Conservation (phyloP, 2,888 invertebrate genomes). For the Acleris holmiana region DNA sequence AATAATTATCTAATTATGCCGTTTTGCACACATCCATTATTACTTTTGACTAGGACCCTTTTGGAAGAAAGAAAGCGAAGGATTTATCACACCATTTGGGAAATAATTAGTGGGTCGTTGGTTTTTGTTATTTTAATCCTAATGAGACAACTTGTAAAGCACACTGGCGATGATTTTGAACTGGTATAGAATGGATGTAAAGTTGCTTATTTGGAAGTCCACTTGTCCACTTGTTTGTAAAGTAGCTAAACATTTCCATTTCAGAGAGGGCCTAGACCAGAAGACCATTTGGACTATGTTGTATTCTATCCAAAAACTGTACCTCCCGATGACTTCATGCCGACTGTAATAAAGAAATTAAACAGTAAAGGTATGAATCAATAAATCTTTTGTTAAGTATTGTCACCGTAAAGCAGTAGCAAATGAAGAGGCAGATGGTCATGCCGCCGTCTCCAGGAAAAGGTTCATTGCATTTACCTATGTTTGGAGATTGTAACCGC, state of each 20-base stretch:
- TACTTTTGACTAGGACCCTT: slow-evolving; percentile 29
- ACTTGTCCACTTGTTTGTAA: not conserved
- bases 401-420: no score
- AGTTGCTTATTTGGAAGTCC: not conserved
- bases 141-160: slow-evolving; percentile 8
- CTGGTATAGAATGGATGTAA: not conserved
- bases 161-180: not conserved
- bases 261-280: no score
- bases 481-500: no score
- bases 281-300: not conserved
- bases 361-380: not conserved
- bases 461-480: no score
- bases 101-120: slow-evolving; percentile 33
- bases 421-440: no score
- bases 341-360: not conserved
- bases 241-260: not conserved
- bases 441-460: no score
- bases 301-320: not conserved
- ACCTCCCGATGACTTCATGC: not conserved
- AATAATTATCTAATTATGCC: not conserved
- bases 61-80: slow-evolving; percentile 28
- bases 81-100: slow-evolving; percentile 24
- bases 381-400: no score
- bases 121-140: slow-evolving; percentile 27
- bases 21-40: not conserved